Conservation (phyloP, 1,140 invertebrate species). For the Cecropterus lyciades region DNA sequence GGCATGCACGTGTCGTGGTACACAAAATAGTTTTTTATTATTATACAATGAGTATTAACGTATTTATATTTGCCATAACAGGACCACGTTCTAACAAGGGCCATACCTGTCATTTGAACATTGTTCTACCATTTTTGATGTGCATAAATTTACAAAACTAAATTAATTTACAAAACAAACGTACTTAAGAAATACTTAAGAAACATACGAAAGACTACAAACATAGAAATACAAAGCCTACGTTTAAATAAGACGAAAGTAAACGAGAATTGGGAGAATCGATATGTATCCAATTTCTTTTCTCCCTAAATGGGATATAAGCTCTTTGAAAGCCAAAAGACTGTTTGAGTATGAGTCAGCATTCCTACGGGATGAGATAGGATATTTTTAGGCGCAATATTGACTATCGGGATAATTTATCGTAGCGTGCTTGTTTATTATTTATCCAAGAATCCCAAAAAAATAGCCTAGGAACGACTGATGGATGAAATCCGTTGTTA, state of each 20-base stretch:
- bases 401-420: constrained; percentile 2
- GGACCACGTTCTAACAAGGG: no score
- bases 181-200: neutral
- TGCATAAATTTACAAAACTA: no score
- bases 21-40: no score
- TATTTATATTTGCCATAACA: no score
- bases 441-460: constrained; percentile 9
- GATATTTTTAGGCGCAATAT: constrained; percentile 11
- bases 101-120: no score
- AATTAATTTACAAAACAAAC: no score
- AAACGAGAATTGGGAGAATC: constrained; percentile 6
- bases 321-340: constrained; percentile 1
- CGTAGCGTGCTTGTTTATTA: neutral
- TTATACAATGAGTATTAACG: no score
- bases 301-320: constrained; percentile 3
- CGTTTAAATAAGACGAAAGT: constrained; percentile 5
- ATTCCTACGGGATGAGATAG: constrained; percentile 8
- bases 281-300: constrained; percentile 18
- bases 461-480: neutral
- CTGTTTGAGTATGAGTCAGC: constrained; percentile 18
- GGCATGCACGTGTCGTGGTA: no score
- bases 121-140: no score
- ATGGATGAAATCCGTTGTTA: constrained; percentile 6
- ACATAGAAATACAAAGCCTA: no score
- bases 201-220: neutral